Conservation (phyloP, 1,140 invertebrate genomes). For the Diachasmimorpha longicaudata region DNA sequence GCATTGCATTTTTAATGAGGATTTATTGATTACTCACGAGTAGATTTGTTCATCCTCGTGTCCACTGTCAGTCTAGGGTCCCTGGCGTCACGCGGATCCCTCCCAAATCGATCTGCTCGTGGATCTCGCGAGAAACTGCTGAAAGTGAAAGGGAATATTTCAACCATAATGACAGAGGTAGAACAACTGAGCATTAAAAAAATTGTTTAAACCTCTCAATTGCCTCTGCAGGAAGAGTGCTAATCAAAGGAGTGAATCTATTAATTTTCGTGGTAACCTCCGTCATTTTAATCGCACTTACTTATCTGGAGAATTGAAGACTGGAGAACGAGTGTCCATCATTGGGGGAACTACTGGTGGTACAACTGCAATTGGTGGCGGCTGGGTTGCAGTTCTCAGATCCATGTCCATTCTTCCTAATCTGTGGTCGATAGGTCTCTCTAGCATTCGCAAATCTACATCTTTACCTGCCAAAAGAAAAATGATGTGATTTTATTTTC, state of each 20-base stretch:
- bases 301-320: slow-evolving; percentile 53
- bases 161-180: background rate
- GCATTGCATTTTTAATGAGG: background rate
- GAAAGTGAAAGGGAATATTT: background rate
- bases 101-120: slow-evolving; percentile 62
- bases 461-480: slow-evolving; percentile 53
- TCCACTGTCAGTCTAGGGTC: slow-evolving; percentile 68
- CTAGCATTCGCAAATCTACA: slow-evolving; percentile 66
- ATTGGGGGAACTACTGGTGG: slow-evolving; percentile 52
- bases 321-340: slow-evolving; percentile 42
- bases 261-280: slow-evolving; percentile 1
- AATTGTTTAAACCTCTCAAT: slow-evolving; percentile 51
- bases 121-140: slow-evolving; percentile 61
- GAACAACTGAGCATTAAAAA: slow-evolving; percentile 36
- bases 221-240: slow-evolving; percentile 58
- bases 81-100: slow-evolving; percentile 72
- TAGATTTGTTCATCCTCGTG: slow-evolving; percentile 68
- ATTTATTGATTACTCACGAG: slow-evolving; percentile 45
- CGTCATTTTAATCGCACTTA: slow-evolving; percentile 39
- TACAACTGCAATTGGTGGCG: slow-evolving; percentile 63
- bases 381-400: slow-evolving; percentile 64
- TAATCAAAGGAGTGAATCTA: slow-evolving; percentile 41
- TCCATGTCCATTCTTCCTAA: slow-evolving; percentile 68
- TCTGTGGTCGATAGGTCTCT: slow-evolving; percentile 64
- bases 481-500: too few species aligned